Evolutionary conservation across 2,113 vertebrate genomes (phyloP).

Genomic region (Marcusenius ussheri): DNA sequence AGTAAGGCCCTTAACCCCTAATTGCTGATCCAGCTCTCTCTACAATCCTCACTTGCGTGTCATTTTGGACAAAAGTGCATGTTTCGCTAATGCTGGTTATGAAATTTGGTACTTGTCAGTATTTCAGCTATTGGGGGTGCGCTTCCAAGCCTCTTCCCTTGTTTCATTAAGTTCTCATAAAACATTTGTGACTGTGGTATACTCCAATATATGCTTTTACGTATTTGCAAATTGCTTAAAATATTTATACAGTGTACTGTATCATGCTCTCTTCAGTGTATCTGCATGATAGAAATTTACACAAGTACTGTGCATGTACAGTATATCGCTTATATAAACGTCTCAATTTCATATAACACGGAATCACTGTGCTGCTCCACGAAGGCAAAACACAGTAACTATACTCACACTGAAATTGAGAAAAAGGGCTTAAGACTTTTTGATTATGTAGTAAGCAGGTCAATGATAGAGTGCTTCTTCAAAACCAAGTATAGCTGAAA

Average conservation of each 20-base stretch:
- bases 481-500: background rate
- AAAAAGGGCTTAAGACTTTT: background rate
- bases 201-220: background rate
- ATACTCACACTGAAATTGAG: background rate
- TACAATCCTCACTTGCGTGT: background rate
- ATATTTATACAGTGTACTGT: background rate
- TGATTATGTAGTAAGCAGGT: background rate
- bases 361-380: background rate
- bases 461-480: background rate
- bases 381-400: background rate
- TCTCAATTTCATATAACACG: background rate
- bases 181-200: background rate
- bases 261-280: background rate
- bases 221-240: background rate
- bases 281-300: background rate
- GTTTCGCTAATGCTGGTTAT: background rate
- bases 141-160: background rate
- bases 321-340: background rate
- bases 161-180: background rate
- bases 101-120: background rate
- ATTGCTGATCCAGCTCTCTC: background rate
- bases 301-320: background rate
- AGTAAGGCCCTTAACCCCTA: background rate
- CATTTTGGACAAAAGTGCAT: background rate
- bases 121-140: background rate